phyloP scores from a whole-genome alignment of 2,797 vertebrate genomes.

The Brachyalestes nurse region DNA sequence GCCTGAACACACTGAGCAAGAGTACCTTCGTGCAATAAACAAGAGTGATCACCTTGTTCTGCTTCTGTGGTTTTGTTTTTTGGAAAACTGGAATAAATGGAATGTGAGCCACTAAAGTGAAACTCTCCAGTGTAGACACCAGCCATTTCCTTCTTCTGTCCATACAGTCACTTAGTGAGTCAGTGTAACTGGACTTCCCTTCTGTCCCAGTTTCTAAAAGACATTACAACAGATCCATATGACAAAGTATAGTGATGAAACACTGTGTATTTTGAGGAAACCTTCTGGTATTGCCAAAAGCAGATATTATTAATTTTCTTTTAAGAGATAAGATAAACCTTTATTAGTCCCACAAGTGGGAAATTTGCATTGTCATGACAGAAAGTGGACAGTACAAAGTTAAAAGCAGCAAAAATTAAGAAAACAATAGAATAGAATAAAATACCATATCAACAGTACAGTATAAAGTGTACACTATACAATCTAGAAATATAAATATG shows the following conservation, averaged over 20 bases:
- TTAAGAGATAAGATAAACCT: no score
- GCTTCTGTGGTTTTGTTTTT: not conserved
- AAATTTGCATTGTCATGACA: no score
- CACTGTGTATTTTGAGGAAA: constrained; percentile 15
- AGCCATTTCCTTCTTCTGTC: not conserved
- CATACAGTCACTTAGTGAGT: not conserved
- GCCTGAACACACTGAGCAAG: constrained; percentile 67
- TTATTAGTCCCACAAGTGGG: no score
- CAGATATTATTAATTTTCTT: not conserved
- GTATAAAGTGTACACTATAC: no score
- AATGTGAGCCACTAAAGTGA: not conserved
- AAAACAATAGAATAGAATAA: no score
- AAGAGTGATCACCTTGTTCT: not conserved
- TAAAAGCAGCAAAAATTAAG: no score
- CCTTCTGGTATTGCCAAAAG: not conserved
- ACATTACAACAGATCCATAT: not conserved
- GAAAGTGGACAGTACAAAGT: no score
- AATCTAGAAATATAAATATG: no score
- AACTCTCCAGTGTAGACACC: not conserved
- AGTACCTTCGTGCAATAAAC: not conserved
- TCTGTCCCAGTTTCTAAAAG: constrained; percentile 13
- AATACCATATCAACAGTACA: no score
- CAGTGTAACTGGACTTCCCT: not conserved
- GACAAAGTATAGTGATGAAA: constrained; percentile 21
- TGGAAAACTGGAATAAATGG: not conserved